Evolutionary conservation across 1,140 invertebrate genomes (phyloP).

Genomic region (Octopus bimaculoides): DNA sequence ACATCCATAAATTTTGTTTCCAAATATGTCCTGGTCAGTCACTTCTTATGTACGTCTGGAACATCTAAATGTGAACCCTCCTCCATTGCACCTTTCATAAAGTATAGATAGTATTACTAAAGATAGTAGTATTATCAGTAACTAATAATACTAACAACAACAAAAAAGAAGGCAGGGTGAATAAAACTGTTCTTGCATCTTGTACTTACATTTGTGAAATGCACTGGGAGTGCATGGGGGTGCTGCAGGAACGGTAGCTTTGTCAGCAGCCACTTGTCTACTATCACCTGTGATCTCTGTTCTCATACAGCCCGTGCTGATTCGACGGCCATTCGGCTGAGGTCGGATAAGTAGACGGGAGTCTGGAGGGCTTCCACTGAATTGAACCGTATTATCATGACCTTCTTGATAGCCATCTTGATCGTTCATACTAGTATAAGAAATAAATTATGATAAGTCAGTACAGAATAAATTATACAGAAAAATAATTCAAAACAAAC

Average conservation of each 20-base stretch:
- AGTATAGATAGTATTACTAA: too few species aligned
- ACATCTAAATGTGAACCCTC: too few species aligned
- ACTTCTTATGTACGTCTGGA: too few species aligned
- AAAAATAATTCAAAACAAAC: too few species aligned
- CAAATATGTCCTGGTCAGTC: too few species aligned
- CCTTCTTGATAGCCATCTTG: slow-evolving; percentile 12
- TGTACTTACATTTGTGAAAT: slow-evolving; percentile 13
- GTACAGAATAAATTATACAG: too few species aligned
- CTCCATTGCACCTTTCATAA: too few species aligned
- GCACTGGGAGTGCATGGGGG: background rate
- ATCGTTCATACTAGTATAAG: slow-evolving; percentile 8
- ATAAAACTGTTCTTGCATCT: too few species aligned
- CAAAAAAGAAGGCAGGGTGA: too few species aligned
- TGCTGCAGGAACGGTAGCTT: background rate
- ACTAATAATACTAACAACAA: too few species aligned
- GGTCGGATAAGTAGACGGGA: slow-evolving; percentile 14
- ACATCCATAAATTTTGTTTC: too few species aligned
- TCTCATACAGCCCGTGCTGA: slow-evolving; percentile 57
- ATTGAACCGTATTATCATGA: slow-evolving; percentile 10
- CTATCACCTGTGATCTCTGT: slow-evolving; percentile 41
- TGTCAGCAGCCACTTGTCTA: background rate
- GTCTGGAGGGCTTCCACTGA: slow-evolving; percentile 19
- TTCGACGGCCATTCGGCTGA: slow-evolving; percentile 37
- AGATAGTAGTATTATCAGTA: too few species aligned
- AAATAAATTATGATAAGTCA: background rate